Percentiles rank a stretch among this genome's conserved stretches.
These are phyloP conservation scores for Albula goreensis DNA, from an alignment of 2,113 vertebrate genomes.

Conservation along the genomic window DNA sequence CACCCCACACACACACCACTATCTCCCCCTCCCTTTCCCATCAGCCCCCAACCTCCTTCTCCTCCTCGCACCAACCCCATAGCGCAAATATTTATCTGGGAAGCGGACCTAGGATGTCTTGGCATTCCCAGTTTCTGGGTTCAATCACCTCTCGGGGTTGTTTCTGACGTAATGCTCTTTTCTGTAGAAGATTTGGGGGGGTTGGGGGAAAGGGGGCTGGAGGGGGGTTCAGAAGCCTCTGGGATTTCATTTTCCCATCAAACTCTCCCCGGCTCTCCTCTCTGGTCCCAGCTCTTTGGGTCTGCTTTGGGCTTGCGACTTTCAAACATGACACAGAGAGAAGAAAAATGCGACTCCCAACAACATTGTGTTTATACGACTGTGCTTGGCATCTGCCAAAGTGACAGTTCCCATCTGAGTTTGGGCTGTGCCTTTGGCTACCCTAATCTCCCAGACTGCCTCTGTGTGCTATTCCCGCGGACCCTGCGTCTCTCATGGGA, in stretches of 20 bases:
- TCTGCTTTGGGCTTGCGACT: conserved; percentile 25
- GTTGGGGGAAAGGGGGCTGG: too few species aligned
- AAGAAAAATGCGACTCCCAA: conserved; percentile 39
- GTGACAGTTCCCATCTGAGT: conserved; percentile 36
- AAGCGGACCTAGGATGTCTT: conserved; percentile 16
- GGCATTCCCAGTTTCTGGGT: conserved; percentile 46
- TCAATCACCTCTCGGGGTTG: conserved; percentile 58
- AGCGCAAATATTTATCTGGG: neutral
- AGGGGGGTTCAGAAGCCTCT: conserved; percentile 20
- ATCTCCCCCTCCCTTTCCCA: conserved; percentile 14
- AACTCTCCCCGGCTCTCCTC: conserved; percentile 26
- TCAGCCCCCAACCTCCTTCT: too few species aligned
- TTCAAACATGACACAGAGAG: conserved; percentile 38
- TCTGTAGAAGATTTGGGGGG: conserved; percentile 25
- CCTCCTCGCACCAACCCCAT: neutral
- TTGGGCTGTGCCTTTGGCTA: conserved; percentile 7
- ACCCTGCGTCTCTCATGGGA: conserved; percentile 29
- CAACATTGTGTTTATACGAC: conserved; percentile 39
- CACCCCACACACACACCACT: neutral
- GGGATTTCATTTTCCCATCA: conserved; percentile 48
- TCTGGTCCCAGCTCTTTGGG: conserved; percentile 23
- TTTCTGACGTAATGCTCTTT: conserved; percentile 57
- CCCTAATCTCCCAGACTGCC: conserved; percentile 39
- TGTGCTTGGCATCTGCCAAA: conserved; percentile 36
- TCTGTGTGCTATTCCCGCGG: conserved; percentile 32